Percentiles rank a stretch among this genome's conserved stretches.
phyloP scores from a whole-genome alignment of 2,113 vertebrate genomes.

The Tragelaphus buxtoni region DNA sequence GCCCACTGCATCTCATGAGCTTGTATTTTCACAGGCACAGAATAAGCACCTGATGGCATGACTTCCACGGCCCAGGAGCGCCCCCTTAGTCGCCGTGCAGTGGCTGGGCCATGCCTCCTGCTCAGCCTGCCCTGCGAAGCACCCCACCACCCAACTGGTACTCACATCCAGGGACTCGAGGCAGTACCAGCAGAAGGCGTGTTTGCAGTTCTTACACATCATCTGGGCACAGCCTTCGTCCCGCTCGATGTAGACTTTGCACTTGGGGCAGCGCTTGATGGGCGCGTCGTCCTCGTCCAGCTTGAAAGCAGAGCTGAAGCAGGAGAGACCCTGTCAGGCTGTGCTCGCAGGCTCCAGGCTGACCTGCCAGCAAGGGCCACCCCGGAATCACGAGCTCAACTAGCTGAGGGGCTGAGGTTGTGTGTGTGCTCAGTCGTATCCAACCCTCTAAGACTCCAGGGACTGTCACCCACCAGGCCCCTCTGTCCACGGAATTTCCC shows the following conservation, averaged over 20 bases:
- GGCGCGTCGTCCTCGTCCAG: slow-evolving; percentile 92
- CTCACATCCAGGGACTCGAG: slow-evolving; percentile 98
- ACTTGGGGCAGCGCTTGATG: slow-evolving; percentile 99
- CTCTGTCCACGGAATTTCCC: not conserved
- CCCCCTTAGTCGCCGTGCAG: rapidly evolving
- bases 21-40: not conserved
- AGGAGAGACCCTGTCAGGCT: not conserved
- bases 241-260: slow-evolving; percentile 98
- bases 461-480: not conserved
- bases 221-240: slow-evolving; percentile 99
- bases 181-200: slow-evolving; percentile 99
- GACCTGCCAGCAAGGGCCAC: rapidly evolving
- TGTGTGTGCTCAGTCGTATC: not conserved
- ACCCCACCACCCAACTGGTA: slow-evolving; percentile 39
- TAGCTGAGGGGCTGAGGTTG: rapidly evolving
- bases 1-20: rapidly evolving
- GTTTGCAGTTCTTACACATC: slow-evolving; percentile 99
- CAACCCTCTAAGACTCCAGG: not conserved
- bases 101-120: rapidly evolving
- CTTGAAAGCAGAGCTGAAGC: slow-evolving; percentile 91
- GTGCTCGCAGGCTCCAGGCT: rapidly evolving
- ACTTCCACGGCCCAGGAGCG: rapidly evolving
- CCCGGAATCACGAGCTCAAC: rapidly evolving
- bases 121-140: not conserved
- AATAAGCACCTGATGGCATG: rapidly evolving